Evolutionary conservation across 2,888 invertebrate species (phyloP).

Genomic region (Metallyticus violacea): DNA sequence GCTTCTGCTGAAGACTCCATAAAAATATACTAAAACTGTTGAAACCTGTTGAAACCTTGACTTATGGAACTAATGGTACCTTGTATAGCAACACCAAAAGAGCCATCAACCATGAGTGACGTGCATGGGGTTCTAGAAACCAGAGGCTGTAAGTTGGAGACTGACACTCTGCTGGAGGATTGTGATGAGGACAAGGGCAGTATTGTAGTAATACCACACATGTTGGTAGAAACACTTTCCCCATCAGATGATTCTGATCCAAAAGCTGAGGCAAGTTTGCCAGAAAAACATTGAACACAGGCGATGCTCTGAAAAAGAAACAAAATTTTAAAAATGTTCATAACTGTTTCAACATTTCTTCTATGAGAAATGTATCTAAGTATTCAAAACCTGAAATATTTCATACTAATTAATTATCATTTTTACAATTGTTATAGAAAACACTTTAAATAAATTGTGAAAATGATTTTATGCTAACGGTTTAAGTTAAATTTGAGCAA

Average conservation of each 20-base stretch:
- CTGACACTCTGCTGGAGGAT: slow-evolving; percentile 55
- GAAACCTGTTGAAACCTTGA: too few species aligned
- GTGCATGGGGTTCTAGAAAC: slow-evolving; percentile 79
- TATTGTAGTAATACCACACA: slow-evolving; percentile 77
- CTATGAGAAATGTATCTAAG: too few species aligned
- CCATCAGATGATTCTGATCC: slow-evolving; percentile 95
- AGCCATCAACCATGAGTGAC: slow-evolving; percentile 91
- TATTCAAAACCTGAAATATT: background rate
- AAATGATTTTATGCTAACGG: background rate
- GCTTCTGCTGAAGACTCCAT: too few species aligned
- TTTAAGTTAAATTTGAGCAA: too few species aligned
- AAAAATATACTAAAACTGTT: too few species aligned
- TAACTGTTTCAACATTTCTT: too few species aligned
- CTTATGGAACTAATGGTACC: slow-evolving; percentile 60
- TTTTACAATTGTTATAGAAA: background rate
- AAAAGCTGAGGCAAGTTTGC: slow-evolving; percentile 89
- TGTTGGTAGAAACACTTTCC: slow-evolving; percentile 82
- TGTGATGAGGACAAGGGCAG: slow-evolving; percentile 71
- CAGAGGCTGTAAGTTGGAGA: slow-evolving; percentile 79
- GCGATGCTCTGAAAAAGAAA: slow-evolving; percentile 65
- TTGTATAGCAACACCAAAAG: slow-evolving; percentile 93
- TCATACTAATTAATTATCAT: background rate
- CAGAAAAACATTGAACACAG: slow-evolving; percentile 94
- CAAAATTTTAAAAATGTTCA: background rate
- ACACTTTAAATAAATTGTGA: background rate